phyloP scores from a whole-genome alignment of 2,888 invertebrate genomes.

The Hirtodrosophila cameraria region DNA sequence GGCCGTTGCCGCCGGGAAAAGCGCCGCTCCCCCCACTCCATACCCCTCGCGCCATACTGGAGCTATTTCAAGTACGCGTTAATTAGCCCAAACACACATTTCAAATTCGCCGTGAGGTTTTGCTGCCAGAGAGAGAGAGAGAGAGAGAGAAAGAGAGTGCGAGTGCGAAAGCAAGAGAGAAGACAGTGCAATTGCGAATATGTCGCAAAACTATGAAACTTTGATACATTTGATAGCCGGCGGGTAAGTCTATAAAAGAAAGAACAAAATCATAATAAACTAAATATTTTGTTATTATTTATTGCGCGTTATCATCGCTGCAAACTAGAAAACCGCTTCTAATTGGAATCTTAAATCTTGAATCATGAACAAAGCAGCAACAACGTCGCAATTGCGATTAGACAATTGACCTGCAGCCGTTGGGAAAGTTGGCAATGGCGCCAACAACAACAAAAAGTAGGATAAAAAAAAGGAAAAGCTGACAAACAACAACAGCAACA shows the following conservation, averaged over 20 bases:
- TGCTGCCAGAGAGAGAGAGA: constrained; percentile 1
- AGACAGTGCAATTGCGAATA: constrained; percentile 51
- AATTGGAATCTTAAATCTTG: constrained; percentile 27
- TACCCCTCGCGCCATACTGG: constrained; percentile 20
- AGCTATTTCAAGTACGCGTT: constrained; percentile 38
- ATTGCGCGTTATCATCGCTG: constrained; percentile 42
- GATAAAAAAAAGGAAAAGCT: constrained; percentile 29
- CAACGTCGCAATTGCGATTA: constrained; percentile 67
- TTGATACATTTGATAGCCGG: constrained; percentile 97
- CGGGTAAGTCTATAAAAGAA: constrained; percentile 89
- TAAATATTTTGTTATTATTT: constrained; percentile 30
- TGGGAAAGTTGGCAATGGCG: constrained; percentile 58
- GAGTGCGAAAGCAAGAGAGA: constrained; percentile 3
- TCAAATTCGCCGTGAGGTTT: not conserved
- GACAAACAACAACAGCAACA: constrained; percentile 23
- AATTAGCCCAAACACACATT: constrained; percentile 21
- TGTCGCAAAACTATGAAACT: constrained; percentile 89
- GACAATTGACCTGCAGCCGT: constrained; percentile 42
- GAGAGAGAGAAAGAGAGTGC: constrained; percentile 4
- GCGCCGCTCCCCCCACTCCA: constrained; percentile 33
- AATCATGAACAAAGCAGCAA: constrained; percentile 3
- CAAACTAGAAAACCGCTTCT: constrained; percentile 41
- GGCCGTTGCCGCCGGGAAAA: constrained; percentile 52
- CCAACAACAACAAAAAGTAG: constrained; percentile 40
- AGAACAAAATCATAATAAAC: constrained; percentile 3